Percentiles rank a stretch among this genome's conserved stretches.
phyloP scores from a whole-genome alignment of 2,113 vertebrate genomes.

The Ophiodon elongatus region DNA sequence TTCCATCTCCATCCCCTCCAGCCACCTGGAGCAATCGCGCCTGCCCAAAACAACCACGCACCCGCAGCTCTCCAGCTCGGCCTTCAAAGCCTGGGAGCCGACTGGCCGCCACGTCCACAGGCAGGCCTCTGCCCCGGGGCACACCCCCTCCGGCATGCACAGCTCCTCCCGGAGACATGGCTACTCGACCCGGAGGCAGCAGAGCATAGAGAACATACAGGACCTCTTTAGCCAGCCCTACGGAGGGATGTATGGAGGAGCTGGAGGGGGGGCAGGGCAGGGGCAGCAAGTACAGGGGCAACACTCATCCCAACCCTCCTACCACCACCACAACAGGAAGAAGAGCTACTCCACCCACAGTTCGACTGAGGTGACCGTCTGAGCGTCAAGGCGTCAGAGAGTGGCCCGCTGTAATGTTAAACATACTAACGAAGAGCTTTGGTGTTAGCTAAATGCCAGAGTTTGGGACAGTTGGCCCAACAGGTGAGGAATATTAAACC shows the following conservation, averaged over 20 bases:
- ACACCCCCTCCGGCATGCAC: conserved; percentile 64
- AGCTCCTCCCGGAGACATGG: conserved; percentile 76
- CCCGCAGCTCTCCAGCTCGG: conserved; percentile 76
- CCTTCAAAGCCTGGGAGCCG: conserved; percentile 86
- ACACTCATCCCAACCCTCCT: conserved; percentile 60
- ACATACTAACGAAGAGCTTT: conserved; percentile 13
- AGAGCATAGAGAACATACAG: conserved; percentile 87
- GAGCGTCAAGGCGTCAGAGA: conserved; percentile 48
- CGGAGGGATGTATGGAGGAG: conserved; percentile 63
- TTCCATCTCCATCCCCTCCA: conserved; percentile 81
- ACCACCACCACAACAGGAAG: conserved; percentile 73
- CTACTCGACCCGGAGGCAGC: conserved; percentile 81
- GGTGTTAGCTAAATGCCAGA: conserved; percentile 21
- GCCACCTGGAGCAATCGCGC: conserved; percentile 82
- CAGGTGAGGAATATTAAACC: conserved; percentile 7
- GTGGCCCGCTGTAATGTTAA: background rate
- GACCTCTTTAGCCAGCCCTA: conserved; percentile 84
- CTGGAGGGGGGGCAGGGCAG: conserved; percentile 28
- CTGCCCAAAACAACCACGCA: conserved; percentile 82
- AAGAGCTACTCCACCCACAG: conserved; percentile 91
- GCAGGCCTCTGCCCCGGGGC: conserved; percentile 78
- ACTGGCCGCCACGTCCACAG: conserved; percentile 75
- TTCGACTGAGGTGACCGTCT: conserved; percentile 95
- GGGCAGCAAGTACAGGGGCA: conserved; percentile 45
- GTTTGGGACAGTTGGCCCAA: conserved; percentile 32